Percentiles rank a stretch among this genome's conserved stretches.
Evolutionary conservation across 2,888 invertebrate genomes (phyloP).

Genomic region (Drosophila longiperda): DNA sequence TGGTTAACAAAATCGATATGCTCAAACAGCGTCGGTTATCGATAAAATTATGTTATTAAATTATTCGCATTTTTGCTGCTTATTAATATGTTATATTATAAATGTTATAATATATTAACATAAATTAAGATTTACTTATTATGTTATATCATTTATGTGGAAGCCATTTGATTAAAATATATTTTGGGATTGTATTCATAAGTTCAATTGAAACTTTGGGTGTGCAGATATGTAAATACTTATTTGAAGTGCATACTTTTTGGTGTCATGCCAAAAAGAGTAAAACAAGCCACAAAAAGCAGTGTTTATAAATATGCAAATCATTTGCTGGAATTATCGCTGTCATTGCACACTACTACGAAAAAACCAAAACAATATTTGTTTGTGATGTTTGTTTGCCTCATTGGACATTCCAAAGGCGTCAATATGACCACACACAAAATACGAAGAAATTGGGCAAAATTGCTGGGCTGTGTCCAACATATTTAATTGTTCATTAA

Average conservation of each 20-base stretch:
- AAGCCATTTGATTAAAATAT: neutral
- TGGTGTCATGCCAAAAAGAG: slow-evolving; percentile 20
- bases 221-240: neutral
- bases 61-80: neutral
- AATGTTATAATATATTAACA: neutral
- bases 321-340: slow-evolving; percentile 22
- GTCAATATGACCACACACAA: slow-evolving; percentile 40
- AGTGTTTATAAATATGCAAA: slow-evolving; percentile 52
- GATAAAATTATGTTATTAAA: neutral
- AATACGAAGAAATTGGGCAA: slow-evolving; percentile 44
- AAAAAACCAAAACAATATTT: slow-evolving; percentile 30
- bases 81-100: neutral
- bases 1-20: neutral
- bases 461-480: slow-evolving; percentile 57
- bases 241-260: slow-evolving; percentile 48
- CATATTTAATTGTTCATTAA: slow-evolving; percentile 67
- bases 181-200: neutral
- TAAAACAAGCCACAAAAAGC: slow-evolving; percentile 3
- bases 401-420: slow-evolving; percentile 46
- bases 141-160: neutral
- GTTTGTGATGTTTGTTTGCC: slow-evolving; percentile 14
- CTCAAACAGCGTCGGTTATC: neutral
- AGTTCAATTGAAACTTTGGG: neutral
- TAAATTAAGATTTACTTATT: neutral
- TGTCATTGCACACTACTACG: slow-evolving; percentile 55